These are phyloP conservation scores for Melanotaenia nigrans DNA, from an alignment of 2,797 vertebrate genomes.

Conservation along the genomic window DNA sequence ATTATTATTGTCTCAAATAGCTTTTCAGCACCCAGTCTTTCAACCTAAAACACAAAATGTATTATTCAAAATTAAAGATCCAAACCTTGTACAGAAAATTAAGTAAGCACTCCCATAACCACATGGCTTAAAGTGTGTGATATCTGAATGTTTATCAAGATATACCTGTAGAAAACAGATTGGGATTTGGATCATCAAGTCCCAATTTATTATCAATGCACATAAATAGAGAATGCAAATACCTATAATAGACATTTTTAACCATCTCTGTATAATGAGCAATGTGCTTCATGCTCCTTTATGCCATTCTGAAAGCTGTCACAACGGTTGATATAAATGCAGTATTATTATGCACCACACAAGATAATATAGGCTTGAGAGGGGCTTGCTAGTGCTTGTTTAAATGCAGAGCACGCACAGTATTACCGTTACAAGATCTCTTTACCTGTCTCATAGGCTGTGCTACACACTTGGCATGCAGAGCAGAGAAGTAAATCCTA, in stretches of 20 bases:
- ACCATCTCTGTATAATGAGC: constrained; percentile 9
- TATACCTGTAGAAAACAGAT: neutral
- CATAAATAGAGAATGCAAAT: constrained; percentile 6
- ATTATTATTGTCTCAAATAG: constrained; percentile 20
- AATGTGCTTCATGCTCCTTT: constrained; percentile 30
- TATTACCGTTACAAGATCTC: constrained; percentile 65
- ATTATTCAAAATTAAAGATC: constrained; percentile 21
- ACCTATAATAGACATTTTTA: neutral
- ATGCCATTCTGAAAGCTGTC: constrained; percentile 45
- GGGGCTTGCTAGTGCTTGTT: constrained; percentile 40
- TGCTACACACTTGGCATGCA: constrained; percentile 53
- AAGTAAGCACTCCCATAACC: constrained; percentile 9
- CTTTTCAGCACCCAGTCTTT: neutral
- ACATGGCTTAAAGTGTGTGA: constrained; percentile 15
- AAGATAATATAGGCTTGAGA: constrained; percentile 41
- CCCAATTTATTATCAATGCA: constrained; percentile 1
- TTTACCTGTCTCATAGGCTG: constrained; percentile 63
- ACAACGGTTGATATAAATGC: constrained; percentile 49
- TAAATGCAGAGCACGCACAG: constrained; percentile 55
- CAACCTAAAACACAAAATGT: neutral
- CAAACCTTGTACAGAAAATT: constrained; percentile 2
- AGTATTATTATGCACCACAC: constrained; percentile 57
- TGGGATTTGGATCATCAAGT: constrained; percentile 2
- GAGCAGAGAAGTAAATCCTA: constrained; percentile 40
- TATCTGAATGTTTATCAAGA: constrained; percentile 1